These are phyloP conservation scores for Caenorhabditis parvicauda DNA, from an alignment of 2,888 invertebrate genomes.

Conservation along the genomic window DNA sequence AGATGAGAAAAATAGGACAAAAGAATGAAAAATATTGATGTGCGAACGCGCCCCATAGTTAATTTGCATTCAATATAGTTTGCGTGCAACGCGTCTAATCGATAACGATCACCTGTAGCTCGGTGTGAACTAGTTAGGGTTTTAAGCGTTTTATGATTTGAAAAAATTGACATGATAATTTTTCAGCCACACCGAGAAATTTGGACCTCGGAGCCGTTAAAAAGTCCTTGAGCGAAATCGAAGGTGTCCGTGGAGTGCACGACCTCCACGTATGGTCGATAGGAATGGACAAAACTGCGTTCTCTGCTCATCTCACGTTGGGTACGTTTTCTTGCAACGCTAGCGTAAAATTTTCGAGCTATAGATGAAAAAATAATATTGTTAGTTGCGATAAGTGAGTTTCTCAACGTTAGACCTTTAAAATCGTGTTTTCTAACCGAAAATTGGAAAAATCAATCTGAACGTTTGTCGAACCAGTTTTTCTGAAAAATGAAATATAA, in stretches of 20 bases:
- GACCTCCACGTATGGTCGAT: constrained; percentile 95
- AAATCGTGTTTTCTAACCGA: too few relatives aligned
- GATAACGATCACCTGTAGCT: too few relatives aligned
- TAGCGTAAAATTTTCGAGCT: neutral
- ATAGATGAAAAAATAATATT: neutral
- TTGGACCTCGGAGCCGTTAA: constrained; percentile 75
- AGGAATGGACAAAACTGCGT: constrained; percentile 88
- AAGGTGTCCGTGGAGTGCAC: constrained; percentile 87
- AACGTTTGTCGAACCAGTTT: neutral
- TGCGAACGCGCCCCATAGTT: too few relatives aligned
- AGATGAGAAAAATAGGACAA: too few relatives aligned
- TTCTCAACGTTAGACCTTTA: too few relatives aligned
- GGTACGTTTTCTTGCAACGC: constrained; percentile 73
- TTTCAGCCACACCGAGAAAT: constrained; percentile 69
- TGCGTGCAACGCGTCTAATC: too few relatives aligned
- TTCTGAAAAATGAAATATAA: too few relatives aligned
- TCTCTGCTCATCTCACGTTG: constrained; percentile 95
- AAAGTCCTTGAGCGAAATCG: constrained; percentile 78
- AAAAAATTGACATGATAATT: neutral
- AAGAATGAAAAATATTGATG: too few relatives aligned
- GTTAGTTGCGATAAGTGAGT: too few relatives aligned
- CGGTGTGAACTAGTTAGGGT: neutral
- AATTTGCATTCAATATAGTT: too few relatives aligned
- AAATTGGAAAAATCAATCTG: neutral
- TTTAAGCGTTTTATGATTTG: neutral